Base-by-base conservation (phyloP, 2,888 invertebrate species). In the Galerucella pusilla region DNA sequence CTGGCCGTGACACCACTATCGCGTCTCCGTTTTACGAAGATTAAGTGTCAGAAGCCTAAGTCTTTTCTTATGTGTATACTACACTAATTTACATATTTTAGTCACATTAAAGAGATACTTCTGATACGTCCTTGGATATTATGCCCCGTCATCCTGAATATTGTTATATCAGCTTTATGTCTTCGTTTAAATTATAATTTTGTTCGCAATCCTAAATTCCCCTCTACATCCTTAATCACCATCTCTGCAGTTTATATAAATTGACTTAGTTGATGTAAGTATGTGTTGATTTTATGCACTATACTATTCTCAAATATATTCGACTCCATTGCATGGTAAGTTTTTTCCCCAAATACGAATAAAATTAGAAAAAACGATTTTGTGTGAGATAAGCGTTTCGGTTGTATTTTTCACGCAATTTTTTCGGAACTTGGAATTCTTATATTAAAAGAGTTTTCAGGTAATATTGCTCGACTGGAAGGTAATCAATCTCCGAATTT, bases 1-100 rank as follows among this genome's bases (percentile, higher is more conserved):
- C 79, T 79, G 79, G 71, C 74, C 78, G 75, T 79, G 79, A 78
- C 79, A 79, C 75, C 75, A 75, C 79, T 69, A 73, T 74, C 74
- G 71, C 74, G 71, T 73, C 76, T 77, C 73, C 71, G 70, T 75
- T 71, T 74, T 77, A 78, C 77, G 74, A 79, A 79, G 79, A 79
- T 79, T 76, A 79, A 79, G 78, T 77, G 76, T 71, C 73, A 65
- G 71, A 42, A 71, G 78, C 77, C 77, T 78, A 78, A 75, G 77
- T 73, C 76, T 76, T 76, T 78, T 76, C 73, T 77, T 77, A 71
- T 74, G 71, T 77, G 75, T 77, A 76, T 77, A 71, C 77, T 67
- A 73, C 73, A 59, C 69, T 75, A 77, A 77, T 77, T 75, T 75
- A 75, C 77, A 77, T 77, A 75, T 73, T 77, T 73, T 73, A 69